Conservation (phyloP, 2,797 vertebrate genomes). For the Chaetophractus vellerosus region DNA sequence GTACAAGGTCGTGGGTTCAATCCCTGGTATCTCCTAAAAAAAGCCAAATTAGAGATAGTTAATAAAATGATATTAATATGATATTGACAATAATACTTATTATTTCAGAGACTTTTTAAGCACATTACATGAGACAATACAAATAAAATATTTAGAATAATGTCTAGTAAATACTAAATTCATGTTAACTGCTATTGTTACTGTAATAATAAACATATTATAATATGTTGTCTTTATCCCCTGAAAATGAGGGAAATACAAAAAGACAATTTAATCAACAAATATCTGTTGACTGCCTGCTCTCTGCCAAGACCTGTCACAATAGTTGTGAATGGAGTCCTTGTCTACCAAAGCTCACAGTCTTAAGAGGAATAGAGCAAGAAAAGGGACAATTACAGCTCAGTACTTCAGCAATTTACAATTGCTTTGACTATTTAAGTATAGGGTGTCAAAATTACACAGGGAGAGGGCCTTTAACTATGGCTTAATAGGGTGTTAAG, state of each 20-base stretch:
- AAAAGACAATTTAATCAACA: constrained; percentile 18
- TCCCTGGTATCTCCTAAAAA: too few species aligned
- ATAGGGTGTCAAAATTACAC: neutral
- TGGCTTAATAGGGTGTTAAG: neutral
- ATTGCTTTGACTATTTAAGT: neutral
- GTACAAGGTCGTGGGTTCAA: too few species aligned
- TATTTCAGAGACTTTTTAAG: neutral
- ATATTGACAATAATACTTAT: neutral
- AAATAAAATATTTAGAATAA: neutral
- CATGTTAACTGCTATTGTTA: neutral
- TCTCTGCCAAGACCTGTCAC: neutral
- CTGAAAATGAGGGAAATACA: constrained; percentile 37
- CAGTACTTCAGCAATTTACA: neutral
- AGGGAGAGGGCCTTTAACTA: constrained; percentile 16
- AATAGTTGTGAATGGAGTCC: neutral
- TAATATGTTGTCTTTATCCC: neutral
- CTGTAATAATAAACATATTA: neutral
- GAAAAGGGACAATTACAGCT: neutral
- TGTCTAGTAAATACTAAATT: neutral
- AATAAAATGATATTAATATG: neutral
- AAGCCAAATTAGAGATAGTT: neutral
- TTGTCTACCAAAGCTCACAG: neutral
- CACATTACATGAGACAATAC: constrained; percentile 16
- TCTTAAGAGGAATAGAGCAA: neutral
- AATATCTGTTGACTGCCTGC: neutral